These are phyloP conservation scores for Urocyon cinereoargenteus DNA, from an alignment of 2,797 vertebrate genomes.

Conservation along the genomic window DNA sequence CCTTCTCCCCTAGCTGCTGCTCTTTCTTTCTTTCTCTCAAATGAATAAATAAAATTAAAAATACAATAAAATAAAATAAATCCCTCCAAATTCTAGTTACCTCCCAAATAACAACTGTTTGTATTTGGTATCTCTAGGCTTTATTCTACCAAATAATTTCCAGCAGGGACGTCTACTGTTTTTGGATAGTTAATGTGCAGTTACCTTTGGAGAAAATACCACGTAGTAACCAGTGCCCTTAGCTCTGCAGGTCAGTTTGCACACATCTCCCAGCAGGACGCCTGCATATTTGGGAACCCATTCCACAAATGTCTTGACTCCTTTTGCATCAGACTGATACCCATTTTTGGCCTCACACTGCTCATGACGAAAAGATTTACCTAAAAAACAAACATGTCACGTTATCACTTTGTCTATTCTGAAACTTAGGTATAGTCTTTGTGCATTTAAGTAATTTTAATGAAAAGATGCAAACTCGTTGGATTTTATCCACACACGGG, in stretches of 20 bases:
- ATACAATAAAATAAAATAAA: conserved; percentile 30
- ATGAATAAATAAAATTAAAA: no score
- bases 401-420: conserved; percentile 56
- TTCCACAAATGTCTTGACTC: conserved; percentile 97
- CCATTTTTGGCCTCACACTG: conserved; percentile 98
- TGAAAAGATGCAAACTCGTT: background rate
- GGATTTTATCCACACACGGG: background rate
- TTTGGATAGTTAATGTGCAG: background rate
- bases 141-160: background rate
- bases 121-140: background rate
- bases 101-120: background rate
- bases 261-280: conserved; percentile 95
- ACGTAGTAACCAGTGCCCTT: conserved; percentile 99
- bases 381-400: conserved; percentile 85
- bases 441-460: background rate
- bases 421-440: background rate
- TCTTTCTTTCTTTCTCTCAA: no score
- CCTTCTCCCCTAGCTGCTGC: no score
- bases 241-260: conserved; percentile 97
- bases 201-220: conserved; percentile 98
- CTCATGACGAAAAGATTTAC: conserved; percentile 96
- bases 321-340: conserved; percentile 96
- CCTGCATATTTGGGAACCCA: conserved; percentile 99
- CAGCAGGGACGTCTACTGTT: rapidly evolving
- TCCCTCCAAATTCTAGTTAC: background rate